Conservation (phyloP, 2,888 invertebrate species). For the Microctonus brassicae region DNA sequence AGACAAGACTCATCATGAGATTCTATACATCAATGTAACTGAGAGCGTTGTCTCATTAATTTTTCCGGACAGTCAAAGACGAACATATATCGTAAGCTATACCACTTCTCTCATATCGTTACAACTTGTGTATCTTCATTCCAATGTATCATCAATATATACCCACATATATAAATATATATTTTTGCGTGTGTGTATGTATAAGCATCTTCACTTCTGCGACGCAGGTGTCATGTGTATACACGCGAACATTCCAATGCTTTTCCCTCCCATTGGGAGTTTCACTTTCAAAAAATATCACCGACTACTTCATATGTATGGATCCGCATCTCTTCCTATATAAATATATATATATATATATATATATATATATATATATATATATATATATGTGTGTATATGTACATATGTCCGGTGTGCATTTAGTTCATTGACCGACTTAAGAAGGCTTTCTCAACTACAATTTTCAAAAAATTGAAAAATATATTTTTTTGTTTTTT, state of each 20-base stretch:
- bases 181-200: no score
- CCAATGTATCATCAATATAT: neutral
- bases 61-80: constrained; percentile 28
- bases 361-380: neutral
- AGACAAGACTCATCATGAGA: constrained; percentile 25
- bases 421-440: neutral
- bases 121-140: constrained; percentile 9
- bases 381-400: neutral
- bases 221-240: constrained; percentile 10
- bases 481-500: no score
- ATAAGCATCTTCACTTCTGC: constrained; percentile 9
- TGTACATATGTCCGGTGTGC: neutral
- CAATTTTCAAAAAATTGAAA: no score
- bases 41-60: constrained; percentile 39
- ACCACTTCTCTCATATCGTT: constrained; percentile 32
- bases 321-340: neutral
- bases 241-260: constrained; percentile 13
- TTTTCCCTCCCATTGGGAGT: constrained; percentile 32
- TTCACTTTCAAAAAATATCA: constrained; percentile 55
- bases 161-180: no score
- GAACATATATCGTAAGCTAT: constrained; percentile 28
- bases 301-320: neutral
- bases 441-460: no score
- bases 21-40: neutral
- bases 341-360: neutral